Conservation (phyloP, 2,113 vertebrate genomes). For the Epinephelus fuscoguttatus region DNA sequence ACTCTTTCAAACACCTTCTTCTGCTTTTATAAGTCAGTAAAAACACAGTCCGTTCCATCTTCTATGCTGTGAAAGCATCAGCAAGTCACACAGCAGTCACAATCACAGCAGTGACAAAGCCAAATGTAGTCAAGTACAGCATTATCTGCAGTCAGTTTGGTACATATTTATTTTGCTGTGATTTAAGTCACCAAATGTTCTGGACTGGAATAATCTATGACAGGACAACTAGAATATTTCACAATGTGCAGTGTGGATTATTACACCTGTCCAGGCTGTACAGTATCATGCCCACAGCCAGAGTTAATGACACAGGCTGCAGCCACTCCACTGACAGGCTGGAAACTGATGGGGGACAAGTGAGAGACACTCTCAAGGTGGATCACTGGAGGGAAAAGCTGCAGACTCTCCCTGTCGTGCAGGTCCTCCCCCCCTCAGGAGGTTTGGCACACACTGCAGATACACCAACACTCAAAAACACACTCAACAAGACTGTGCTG, state of each 20-base stretch:
- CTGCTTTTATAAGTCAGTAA: background rate
- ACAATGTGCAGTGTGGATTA: constrained; percentile 35
- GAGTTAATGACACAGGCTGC: constrained; percentile 58
- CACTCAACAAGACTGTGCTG: background rate
- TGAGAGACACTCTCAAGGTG: constrained; percentile 53
- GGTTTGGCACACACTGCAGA: constrained; percentile 19
- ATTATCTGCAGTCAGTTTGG: background rate
- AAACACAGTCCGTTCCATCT: background rate
- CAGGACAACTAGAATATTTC: constrained; percentile 39
- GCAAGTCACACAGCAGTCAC: background rate
- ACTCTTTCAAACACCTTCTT: background rate
- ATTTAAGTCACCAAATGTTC: constrained; percentile 11
- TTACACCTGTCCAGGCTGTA: constrained; percentile 28
- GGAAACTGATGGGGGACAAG: constrained; percentile 65
- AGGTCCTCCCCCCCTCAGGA: background rate
- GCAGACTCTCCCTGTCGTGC: constrained; percentile 15
- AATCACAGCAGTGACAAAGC: background rate
- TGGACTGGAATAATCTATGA: background rate
- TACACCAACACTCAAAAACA: constrained; percentile 4
- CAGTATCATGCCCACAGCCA: constrained; percentile 22
- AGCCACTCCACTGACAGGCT: constrained; percentile 48
- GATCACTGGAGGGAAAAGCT: constrained; percentile 28
- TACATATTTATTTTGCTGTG: background rate
- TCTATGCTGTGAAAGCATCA: background rate
- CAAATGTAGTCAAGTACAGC: background rate